These are phyloP conservation scores for Drosophila subpulchrella DNA, from an alignment of 1,140 invertebrate species.

Conservation along the genomic window DNA sequence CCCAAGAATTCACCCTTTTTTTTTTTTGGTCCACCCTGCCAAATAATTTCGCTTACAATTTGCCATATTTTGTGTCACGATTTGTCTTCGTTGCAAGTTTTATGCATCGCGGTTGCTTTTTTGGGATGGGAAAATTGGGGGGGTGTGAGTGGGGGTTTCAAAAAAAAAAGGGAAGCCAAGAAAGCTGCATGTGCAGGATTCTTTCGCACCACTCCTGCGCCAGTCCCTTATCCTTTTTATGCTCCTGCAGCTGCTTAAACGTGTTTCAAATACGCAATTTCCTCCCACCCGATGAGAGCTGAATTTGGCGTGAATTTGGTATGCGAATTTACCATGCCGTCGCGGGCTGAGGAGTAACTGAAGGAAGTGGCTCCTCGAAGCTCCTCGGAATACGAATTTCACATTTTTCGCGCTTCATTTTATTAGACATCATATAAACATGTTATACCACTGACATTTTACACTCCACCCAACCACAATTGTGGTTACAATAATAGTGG, in stretches of 20 bases:
- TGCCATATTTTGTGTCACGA: conserved; percentile 60
- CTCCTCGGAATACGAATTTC: conserved; percentile 64
- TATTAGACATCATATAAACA: conserved; percentile 73
- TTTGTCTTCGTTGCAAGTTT: conserved; percentile 49
- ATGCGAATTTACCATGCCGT: conserved; percentile 32
- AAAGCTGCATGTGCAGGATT: conserved; percentile 41
- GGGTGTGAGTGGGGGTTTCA: not conserved
- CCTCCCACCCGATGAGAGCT: conserved; percentile 41
- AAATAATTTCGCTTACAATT: conserved; percentile 56
- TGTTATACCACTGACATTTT: conserved; percentile 22
- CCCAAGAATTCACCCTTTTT: too few species aligned
- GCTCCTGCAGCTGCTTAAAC: conserved; percentile 78
- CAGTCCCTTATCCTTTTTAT: conserved; percentile 43
- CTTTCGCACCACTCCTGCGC: conserved; percentile 6
- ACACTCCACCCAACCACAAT: not conserved
- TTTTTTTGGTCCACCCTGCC: not conserved
- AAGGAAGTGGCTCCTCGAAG: conserved; percentile 12
- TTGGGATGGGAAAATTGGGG: not conserved
- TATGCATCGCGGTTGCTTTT: conserved; percentile 31
- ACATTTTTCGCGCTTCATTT: conserved; percentile 64
- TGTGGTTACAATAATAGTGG: not conserved
- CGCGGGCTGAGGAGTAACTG: not conserved
- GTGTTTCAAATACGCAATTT: conserved; percentile 80
- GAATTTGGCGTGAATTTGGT: conserved; percentile 27
- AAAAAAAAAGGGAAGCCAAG: not conserved